phyloP scores from a whole-genome alignment of 2,797 vertebrate genomes.

The Urosaurus nigricauda region DNA sequence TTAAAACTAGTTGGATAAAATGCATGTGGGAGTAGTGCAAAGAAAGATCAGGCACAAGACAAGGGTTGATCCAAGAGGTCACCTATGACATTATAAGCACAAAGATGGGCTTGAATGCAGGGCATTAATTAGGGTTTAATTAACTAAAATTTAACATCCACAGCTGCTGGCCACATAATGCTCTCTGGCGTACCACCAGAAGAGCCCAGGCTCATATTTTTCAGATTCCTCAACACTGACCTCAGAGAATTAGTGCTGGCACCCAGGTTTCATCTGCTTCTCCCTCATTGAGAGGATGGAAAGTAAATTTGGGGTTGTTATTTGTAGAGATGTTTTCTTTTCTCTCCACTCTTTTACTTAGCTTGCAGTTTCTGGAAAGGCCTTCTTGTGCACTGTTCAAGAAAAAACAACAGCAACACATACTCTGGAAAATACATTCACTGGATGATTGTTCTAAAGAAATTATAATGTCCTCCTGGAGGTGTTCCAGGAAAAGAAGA shows the following conservation, averaged over 20 bases:
- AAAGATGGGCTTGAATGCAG: conserved; percentile 47
- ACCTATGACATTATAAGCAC: conserved; percentile 32
- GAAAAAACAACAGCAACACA: neutral
- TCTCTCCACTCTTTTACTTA: neutral
- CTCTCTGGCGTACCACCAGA: conserved; percentile 37
- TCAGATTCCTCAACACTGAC: conserved; percentile 30
- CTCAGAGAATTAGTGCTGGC: conserved; percentile 1
- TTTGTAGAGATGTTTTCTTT: neutral
- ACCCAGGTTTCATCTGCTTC: neutral
- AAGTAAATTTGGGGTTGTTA: conserved; percentile 17
- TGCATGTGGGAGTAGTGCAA: conserved; percentile 3
- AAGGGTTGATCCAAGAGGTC: neutral
- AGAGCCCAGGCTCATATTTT: conserved; percentile 27
- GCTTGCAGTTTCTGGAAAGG: neutral
- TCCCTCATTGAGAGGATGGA: neutral
- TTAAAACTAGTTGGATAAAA: conserved; percentile 62
- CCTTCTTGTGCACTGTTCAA: neutral
- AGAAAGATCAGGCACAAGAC: conserved; percentile 38
- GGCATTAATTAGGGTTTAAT: conserved; percentile 56
- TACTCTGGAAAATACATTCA: neutral
- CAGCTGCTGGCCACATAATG: conserved; percentile 35
- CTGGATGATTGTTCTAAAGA: neutral
- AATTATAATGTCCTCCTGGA: neutral
- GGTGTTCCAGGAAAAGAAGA: neutral
- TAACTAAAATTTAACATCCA: conserved; percentile 53